Percentiles rank a stretch among this genome's conserved stretches.
Evolutionary conservation across 2,797 vertebrate genomes (phyloP).

Genomic region (Schizopygopsis pylzovi): DNA sequence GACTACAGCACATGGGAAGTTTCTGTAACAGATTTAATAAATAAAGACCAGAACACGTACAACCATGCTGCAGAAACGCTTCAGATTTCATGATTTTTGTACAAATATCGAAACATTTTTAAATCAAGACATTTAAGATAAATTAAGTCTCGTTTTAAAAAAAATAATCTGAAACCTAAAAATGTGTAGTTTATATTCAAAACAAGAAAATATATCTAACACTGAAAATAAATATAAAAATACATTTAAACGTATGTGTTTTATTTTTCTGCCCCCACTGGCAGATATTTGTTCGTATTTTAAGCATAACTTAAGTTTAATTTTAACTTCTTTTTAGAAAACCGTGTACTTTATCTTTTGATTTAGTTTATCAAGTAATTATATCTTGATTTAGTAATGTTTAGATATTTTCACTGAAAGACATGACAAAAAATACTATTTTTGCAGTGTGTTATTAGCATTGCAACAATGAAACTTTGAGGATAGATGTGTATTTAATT

Average conservation of each 20-base stretch:
- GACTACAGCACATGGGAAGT: background rate
- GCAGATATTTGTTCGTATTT: background rate
- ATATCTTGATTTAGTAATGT: background rate
- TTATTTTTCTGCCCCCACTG: background rate
- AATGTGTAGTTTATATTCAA: background rate
- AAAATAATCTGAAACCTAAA: background rate
- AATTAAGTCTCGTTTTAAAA: background rate
- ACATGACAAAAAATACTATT: background rate
- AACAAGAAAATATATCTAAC: background rate
- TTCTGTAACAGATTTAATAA: background rate
- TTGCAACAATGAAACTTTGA: too few species aligned
- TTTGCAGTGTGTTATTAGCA: background rate
- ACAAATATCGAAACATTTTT: background rate
- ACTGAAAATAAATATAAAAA: too few species aligned
- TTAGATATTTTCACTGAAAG: background rate
- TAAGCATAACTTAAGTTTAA: background rate
- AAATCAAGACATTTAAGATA: background rate
- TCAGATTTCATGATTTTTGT: background rate
- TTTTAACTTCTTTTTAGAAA: too few species aligned
- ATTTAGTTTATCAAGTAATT: background rate
- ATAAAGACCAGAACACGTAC: background rate
- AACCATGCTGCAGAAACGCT: background rate
- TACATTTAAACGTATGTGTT: too few species aligned
- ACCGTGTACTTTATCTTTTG: too few species aligned
- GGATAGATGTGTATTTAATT: background rate